Conservation (phyloP, 2,113 vertebrate species). For the Lucifuga dentata region DNA sequence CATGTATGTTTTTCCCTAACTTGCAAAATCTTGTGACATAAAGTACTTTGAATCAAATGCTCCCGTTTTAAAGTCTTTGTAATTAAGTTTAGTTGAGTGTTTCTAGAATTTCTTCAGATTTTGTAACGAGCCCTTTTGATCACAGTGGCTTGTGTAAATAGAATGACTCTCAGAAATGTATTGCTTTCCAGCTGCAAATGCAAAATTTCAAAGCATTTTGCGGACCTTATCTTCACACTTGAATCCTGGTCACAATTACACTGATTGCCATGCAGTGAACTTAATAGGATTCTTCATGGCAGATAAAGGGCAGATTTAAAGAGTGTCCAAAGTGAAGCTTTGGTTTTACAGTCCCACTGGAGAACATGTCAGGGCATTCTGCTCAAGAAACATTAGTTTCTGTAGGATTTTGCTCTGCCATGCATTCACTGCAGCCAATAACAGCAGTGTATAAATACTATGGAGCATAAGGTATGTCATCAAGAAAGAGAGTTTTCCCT, state of each 20-base stretch:
- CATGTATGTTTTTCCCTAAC: too few relatives aligned
- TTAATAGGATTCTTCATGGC: slow-evolving; percentile 8
- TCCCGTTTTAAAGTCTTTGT: too few relatives aligned
- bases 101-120: neutral
- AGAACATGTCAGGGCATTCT: neutral
- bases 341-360: slow-evolving; percentile 2
- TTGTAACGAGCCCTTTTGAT: slow-evolving; percentile 1
- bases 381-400: slow-evolving; percentile 29
- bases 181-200: slow-evolving; percentile 2
- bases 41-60: too few relatives aligned
- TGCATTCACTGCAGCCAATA: slow-evolving; percentile 23
- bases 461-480: slow-evolving; percentile 22
- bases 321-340: slow-evolving; percentile 24
- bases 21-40: too few relatives aligned
- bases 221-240: slow-evolving; percentile 7
- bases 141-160: slow-evolving; percentile 22
- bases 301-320: slow-evolving; percentile 24
- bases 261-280: neutral
- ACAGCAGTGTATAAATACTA: too few relatives aligned
- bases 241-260: slow-evolving; percentile 10
- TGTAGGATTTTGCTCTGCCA: slow-evolving; percentile 32
- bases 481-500: slow-evolving; percentile 23
- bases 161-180: neutral
- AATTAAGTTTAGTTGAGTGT: too few relatives aligned
- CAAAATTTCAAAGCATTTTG: slow-evolving; percentile 15